Conservation (phyloP, 37 sponge, comb jelly and placozoan species). For the Beroe forskalii region DNA sequence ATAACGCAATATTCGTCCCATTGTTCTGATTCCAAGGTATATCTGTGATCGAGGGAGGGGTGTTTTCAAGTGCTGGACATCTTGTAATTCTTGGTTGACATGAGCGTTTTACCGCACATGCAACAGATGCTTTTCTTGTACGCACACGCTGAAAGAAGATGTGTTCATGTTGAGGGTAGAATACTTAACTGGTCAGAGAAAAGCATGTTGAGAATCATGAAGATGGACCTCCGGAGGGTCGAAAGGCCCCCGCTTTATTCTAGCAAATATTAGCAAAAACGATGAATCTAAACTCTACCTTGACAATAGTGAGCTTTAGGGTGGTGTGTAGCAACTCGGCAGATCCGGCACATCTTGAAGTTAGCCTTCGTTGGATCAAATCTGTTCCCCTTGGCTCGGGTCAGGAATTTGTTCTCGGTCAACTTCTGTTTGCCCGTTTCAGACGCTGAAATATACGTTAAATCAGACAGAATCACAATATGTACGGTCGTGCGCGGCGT, state of each 20-base stretch:
- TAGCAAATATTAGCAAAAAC: neutral
- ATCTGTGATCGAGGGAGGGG: too few species aligned
- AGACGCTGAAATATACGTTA: neutral
- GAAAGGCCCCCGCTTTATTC: neutral
- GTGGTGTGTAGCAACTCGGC: conserved; percentile 47
- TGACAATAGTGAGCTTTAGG: conserved; percentile 63
- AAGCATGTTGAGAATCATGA: neutral
- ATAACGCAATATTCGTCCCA: too few species aligned
- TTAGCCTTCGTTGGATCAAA: conserved; percentile 48
- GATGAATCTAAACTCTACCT: conserved; percentile 16
- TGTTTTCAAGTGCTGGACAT: conserved; percentile 63
- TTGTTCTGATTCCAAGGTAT: too few species aligned
- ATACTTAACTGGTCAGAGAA: too few species aligned
- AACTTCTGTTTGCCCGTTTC: conserved; percentile 55
- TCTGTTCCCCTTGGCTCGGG: conserved; percentile 60
- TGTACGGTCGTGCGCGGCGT: neutral
- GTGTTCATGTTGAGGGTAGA: neutral
- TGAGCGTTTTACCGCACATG: conserved; percentile 55
- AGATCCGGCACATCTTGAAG: conserved; percentile 41
- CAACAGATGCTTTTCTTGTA: conserved; percentile 65
- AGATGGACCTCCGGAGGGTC: too few species aligned
- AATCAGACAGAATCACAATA: neutral
- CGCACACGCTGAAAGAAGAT: conserved; percentile 50
- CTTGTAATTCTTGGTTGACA: conserved; percentile 49
- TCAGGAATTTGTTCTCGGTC: conserved; percentile 61